Base-by-base conservation (phyloP, 2,888 invertebrate species). In the Melolontha melolontha region DNA sequence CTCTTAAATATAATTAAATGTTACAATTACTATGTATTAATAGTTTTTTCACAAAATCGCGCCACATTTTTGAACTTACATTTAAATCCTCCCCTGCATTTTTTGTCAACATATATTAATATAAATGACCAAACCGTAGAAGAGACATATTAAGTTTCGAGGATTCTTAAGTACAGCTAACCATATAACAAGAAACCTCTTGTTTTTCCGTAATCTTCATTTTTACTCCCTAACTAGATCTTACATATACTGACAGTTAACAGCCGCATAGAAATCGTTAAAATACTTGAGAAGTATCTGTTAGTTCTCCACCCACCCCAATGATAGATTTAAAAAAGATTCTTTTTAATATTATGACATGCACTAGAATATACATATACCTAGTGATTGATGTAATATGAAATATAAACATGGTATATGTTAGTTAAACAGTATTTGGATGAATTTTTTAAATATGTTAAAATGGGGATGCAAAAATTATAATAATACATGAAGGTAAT, bases 191-290 rank as follows among this genome's bases (percentile, higher is more conserved):
- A 55, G 40, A 7, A 40, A 55, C 41, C 55, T 8, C 41, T 42
- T 55, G 55, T 55, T 10, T 47, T 47, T 14, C 8, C 1, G 47
- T n/a, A 17, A 47, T 14, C 41, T 42, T 14, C 2, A 16, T n/a
- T 55, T 54, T 41, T 41, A 12, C 41, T 40, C 41, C 17, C 41
- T 55, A 40, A 41, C 55, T 40, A 55, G 55, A 27, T 50, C 27
- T 27, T 50, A 50, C 1, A 50, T 27, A 17, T 10, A 64, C 27
- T 65, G 65, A 54, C 65, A 54, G 54, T 65, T 47, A 65, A 65
- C 65, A 51, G 54, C 54, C 65, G 54, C 65, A 54, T 29, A 17
- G 17, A 11, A 41, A 17, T 40, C n/a, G 17, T 55, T 55, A 41
- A 42, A 55, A 34, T 34, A 34, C 10, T 6, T 34, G 17, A 34